phyloP scores from a whole-genome alignment of 2,888 invertebrate species.

The Lissonota sp. region DNA sequence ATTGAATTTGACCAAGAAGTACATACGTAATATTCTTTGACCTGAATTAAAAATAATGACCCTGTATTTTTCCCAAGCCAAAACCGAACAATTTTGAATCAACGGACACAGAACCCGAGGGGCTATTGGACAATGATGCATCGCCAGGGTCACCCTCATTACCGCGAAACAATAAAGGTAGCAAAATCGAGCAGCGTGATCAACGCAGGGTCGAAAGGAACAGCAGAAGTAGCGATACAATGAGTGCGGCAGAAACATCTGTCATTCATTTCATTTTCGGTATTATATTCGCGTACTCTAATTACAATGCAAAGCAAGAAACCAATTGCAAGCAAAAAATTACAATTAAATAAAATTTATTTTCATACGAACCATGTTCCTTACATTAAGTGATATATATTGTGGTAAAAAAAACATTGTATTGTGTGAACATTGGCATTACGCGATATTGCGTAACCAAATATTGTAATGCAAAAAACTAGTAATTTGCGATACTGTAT shows the following conservation, averaged over 20 bases:
- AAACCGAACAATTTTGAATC: constrained; percentile 2
- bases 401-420: too few species aligned
- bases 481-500: not conserved
- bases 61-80: constrained; percentile 11
- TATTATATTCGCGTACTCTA: too few species aligned
- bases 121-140: not conserved
- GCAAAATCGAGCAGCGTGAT: not conserved
- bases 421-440: not conserved
- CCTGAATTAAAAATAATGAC: constrained; percentile 1
- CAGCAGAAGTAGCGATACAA: not conserved
- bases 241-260: not conserved
- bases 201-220: constrained; percentile 3
- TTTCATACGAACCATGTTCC: too few species aligned
- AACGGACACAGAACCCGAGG: constrained; percentile 16
- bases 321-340: too few species aligned
- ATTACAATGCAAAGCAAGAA: too few species aligned
- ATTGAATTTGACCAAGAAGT: too few species aligned
- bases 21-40: constrained; percentile 2
- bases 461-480: not conserved
- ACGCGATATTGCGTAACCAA: not conserved
- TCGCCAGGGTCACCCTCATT: not conserved
- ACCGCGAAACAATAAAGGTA: constrained; percentile 1
- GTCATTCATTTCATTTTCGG: too few species aligned
- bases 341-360: too few species aligned
- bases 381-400: too few species aligned